A percentile compares a stretch with the other conserved stretches of the same genome.
Evolutionary conservation across 1,140 invertebrate genomes (phyloP).

Genomic region (Spodoptera litura): DNA sequence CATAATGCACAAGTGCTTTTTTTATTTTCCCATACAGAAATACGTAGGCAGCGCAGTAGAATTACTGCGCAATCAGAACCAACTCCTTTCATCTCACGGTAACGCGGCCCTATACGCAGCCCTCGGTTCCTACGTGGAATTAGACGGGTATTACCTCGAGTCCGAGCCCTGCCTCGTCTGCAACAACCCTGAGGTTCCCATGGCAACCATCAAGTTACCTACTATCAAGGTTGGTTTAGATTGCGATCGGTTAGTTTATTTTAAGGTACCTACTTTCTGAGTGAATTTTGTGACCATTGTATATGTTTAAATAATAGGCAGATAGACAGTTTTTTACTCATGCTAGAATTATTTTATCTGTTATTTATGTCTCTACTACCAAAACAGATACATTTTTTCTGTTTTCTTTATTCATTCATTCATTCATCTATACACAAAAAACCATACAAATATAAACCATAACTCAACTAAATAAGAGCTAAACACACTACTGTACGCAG

Average conservation of each 20-base stretch:
- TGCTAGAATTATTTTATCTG: too few species aligned
- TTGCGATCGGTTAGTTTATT: neutral
- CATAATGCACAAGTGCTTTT: too few species aligned
- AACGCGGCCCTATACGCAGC: constrained; percentile 97
- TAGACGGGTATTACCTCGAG: constrained; percentile 98
- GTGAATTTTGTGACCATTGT: neutral
- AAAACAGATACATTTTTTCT: too few species aligned
- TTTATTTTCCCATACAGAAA: constrained; percentile 75
- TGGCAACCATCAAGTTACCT: constrained; percentile 96
- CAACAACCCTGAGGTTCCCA: constrained; percentile 98
- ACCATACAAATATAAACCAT: neutral
- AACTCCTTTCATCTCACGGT: constrained; percentile 95
- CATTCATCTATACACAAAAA: neutral
- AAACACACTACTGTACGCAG: constrained; percentile 61
- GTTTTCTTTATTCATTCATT: neutral
- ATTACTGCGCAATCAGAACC: constrained; percentile 95
- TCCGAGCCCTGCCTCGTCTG: constrained; percentile 98
- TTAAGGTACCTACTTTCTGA: neutral
- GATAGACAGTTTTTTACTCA: too few species aligned
- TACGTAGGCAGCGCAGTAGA: constrained; percentile 95
- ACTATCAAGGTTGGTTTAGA: constrained; percentile 91
- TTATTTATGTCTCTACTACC: too few species aligned
- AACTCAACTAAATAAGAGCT: constrained; percentile 42
- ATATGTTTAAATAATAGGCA: too few species aligned
- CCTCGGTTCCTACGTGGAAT: constrained; percentile 95